Evolutionary conservation across 2,113 vertebrate species (phyloP).

Genomic region (Propithecus coquereli): DNA sequence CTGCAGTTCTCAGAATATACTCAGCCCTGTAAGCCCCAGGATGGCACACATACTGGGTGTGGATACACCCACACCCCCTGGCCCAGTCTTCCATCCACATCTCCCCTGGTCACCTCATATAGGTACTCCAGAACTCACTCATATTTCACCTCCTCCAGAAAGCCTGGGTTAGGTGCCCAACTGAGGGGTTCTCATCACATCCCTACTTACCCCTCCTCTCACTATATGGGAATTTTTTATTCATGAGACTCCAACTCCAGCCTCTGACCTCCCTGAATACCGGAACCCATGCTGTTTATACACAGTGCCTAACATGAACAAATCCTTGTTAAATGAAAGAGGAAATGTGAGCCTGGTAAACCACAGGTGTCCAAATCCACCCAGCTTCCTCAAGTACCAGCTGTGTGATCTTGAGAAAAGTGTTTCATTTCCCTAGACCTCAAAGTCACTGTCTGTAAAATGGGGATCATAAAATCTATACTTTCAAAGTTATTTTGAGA

Average conservation of each 20-base stretch:
- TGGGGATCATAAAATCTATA: neutral
- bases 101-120: neutral
- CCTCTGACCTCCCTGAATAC: neutral
- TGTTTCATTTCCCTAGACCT: neutral
- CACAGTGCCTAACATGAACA: neutral
- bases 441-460: neutral
- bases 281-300: neutral
- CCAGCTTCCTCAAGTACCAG: neutral
- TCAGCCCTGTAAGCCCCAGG: neutral
- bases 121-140: neutral
- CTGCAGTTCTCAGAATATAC: neutral
- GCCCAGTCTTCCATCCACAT: neutral
- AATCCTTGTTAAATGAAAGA: neutral
- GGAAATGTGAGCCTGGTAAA: neutral
- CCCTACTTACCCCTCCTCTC: neutral
- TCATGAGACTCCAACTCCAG: neutral
- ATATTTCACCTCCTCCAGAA: neutral
- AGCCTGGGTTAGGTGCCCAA: neutral
- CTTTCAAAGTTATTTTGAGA: neutral
- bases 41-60: neutral
- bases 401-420: neutral
- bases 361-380: neutral
- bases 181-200: neutral
- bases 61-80: rapidly evolving
- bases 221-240: neutral